Base-by-base conservation (phyloP, 2,888 invertebrate species). In the Cataglyphis albicans region DNA sequence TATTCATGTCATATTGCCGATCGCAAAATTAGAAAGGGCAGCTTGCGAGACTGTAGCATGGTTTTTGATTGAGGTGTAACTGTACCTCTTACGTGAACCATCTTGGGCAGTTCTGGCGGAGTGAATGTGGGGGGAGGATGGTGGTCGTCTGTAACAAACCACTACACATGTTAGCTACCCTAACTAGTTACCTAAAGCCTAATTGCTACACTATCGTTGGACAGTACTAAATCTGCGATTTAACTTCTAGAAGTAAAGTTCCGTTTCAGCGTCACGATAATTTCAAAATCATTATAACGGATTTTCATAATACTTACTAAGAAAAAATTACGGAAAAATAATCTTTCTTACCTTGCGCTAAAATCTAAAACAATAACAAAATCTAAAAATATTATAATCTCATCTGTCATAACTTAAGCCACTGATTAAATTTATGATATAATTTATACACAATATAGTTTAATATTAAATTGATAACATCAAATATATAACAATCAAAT, bases 81-180 rank as follows among this genome's bases (percentile, higher is more conserved):
- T 95, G 95, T 96, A 98, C 98, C 98, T 98, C 98, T 97, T 96
- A 98, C 97, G 97, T 98, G 98, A 97, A 98, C 98, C 97, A 98
- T 98, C 97, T 98, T 98, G 97, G 98, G 98, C 97, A 98, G 98
- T 97, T 98, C 98, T 97, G 98, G 98, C 97, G 98, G 98, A 96
- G 98, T 98, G 97, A 98, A 98, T 96, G 98, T 98, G 96, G 98
- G 98, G 96, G 98, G 98, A 97, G 98, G 98, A 96, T 98, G 98
- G 97, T 98, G 98, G 96, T 98, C 98, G 98, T 98, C 98, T 98
- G 98, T 96, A 98, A 98, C 97, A 95, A 95, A 95, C 93, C 93
- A 94, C 94, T 94, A 94, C 93, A 94, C 93, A 94, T 94, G 93
- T 94, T 94, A 94, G 94, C 94, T 94, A 94, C 93, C 91, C 94